Evolutionary conservation across 2,113 vertebrate species (phyloP).

Genomic region (Crotalus tigris): DNA sequence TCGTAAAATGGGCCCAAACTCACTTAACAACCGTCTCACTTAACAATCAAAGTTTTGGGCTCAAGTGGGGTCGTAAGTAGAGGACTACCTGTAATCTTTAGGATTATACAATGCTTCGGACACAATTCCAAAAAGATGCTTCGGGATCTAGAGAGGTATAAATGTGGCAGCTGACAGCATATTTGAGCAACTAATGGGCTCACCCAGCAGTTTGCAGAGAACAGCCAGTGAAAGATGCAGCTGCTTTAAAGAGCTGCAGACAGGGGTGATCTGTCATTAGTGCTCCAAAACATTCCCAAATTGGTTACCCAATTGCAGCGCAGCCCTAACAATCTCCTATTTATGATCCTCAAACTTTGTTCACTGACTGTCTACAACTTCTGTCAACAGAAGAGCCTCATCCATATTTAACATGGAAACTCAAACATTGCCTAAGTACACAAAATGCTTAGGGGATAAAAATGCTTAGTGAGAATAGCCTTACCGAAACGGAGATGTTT

Average conservation of each 20-base stretch:
- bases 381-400: background rate
- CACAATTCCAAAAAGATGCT: background rate
- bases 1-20: too few species aligned
- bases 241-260: background rate
- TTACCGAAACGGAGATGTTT: background rate
- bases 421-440: background rate
- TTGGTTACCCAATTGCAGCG: background rate
- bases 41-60: too few species aligned
- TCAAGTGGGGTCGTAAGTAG: accelerated
- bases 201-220: background rate
- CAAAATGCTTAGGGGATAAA: background rate
- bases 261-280: background rate
- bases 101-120: background rate
- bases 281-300: background rate
- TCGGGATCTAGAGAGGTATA: background rate
- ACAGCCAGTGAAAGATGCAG: background rate
- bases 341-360: background rate
- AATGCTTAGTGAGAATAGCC: background rate
- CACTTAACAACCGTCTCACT: too few species aligned
- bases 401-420: background rate
- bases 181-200: background rate
- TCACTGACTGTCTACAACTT: background rate
- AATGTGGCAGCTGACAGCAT: background rate
- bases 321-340: background rate
- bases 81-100: background rate